These are phyloP conservation scores for Lordiphosa mommai DNA, from an alignment of 1,140 invertebrate genomes.

Conservation along the genomic window DNA sequence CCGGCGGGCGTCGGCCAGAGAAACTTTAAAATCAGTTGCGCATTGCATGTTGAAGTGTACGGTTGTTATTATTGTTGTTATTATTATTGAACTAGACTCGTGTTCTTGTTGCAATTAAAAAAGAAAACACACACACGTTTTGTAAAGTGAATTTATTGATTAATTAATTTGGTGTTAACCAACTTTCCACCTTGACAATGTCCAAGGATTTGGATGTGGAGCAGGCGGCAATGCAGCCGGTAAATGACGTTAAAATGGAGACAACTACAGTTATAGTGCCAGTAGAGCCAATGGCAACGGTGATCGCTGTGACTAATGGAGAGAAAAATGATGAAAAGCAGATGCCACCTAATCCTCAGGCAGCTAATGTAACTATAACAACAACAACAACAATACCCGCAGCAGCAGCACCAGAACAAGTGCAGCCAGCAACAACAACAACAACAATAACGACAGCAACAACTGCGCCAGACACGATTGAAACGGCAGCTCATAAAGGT, in stretches of 20 bases:
- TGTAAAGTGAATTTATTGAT: conserved; percentile 43
- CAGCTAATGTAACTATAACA: conserved; percentile 3
- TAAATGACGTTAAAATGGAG: conserved; percentile 42
- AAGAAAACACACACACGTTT: conserved; percentile 4
- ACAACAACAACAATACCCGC: conserved; percentile 3
- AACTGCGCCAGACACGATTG: conserved; percentile 11
- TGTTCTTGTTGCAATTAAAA: conserved; percentile 16
- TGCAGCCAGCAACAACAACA: conserved; percentile 15
- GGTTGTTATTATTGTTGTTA: conserved; percentile 35
- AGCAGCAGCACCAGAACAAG: background rate
- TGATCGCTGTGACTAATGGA: conserved; percentile 40
- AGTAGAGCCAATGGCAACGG: conserved; percentile 8
- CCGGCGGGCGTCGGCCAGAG: conserved; percentile 21
- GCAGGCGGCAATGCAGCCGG: conserved; percentile 36
- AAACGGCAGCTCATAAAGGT: conserved; percentile 3
- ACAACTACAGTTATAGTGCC: conserved; percentile 19
- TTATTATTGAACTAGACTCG: too few species aligned
- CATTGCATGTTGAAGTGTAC: conserved; percentile 53
- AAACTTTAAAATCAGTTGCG: conserved; percentile 65
- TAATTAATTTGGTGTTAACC: conserved; percentile 9
- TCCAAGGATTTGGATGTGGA: conserved; percentile 61
- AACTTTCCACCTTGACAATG: conserved; percentile 18
- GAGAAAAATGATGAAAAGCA: conserved; percentile 21
- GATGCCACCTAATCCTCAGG: background rate
- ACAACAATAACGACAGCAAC: conserved; percentile 15